These are phyloP conservation scores for Zoroaster sp. DNA, from an alignment of 53 echinoderm and acorn worm species.

Conservation along the genomic window DNA sequence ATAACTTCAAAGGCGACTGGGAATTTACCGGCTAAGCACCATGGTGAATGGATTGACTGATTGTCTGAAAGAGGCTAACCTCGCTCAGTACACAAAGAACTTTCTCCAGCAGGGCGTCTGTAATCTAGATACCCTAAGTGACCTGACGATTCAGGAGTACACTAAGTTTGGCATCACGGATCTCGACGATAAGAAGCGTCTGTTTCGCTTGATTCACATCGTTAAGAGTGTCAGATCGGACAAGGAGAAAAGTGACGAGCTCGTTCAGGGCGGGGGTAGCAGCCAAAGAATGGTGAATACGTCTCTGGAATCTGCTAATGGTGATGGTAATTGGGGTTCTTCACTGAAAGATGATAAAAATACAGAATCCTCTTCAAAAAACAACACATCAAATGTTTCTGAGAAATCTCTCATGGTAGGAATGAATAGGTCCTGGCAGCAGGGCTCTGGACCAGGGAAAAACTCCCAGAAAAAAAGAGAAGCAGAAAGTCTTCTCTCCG, in stretches of 20 bases:
- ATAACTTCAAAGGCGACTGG: neutral
- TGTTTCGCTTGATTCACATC: conserved; percentile 69
- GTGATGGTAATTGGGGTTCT: neutral
- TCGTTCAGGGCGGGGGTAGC: neutral
- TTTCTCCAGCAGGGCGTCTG: conserved; percentile 62
- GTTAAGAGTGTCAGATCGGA: conserved; percentile 51
- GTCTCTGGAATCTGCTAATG: neutral
- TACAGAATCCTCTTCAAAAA: neutral
- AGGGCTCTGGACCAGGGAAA: neutral
- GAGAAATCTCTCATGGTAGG: neutral
- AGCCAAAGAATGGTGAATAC: neutral
- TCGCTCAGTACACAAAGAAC: conserved; percentile 69
- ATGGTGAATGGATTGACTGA: conserved; percentile 58
- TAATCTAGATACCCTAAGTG: conserved; percentile 56
- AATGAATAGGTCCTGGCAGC: neutral
- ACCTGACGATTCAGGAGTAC: conserved; percentile 76
- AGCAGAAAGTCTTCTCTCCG: neutral
- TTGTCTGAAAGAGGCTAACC: conserved; percentile 74
- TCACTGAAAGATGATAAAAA: neutral
- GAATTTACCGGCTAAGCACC: neutral
- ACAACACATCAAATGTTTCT: neutral
- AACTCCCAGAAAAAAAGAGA: neutral
- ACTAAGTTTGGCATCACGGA: conserved; percentile 64
- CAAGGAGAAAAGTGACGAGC: neutral
- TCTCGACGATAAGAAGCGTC: conserved; percentile 72